Evolutionary conservation across 1,140 invertebrate genomes (phyloP).

Genomic region (Heterodera schachtii): DNA sequence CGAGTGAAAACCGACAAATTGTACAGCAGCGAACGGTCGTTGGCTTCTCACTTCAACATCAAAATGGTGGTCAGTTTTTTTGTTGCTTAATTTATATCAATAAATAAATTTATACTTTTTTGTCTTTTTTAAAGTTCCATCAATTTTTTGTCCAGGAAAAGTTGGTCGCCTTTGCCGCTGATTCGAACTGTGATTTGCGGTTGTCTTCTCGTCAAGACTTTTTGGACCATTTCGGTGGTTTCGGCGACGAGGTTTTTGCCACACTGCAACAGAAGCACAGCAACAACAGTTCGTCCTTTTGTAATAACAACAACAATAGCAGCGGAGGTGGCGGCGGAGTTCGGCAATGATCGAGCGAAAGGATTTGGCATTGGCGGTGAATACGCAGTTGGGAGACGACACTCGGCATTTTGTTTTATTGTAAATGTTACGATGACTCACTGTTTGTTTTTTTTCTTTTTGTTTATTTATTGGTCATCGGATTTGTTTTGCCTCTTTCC

Average conservation of each 20-base stretch:
- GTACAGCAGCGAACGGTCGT: constrained; percentile 21
- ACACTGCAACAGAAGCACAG: constrained; percentile 12
- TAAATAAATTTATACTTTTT: background rate
- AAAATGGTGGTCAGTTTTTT: constrained; percentile 26
- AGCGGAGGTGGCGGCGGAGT: background rate
- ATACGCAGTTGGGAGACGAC: too few relatives aligned
- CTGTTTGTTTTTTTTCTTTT: too few relatives aligned
- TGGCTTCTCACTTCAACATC: constrained; percentile 13
- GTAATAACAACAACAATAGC: background rate
- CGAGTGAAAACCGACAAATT: constrained; percentile 27
- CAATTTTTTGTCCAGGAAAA: constrained; percentile 21
- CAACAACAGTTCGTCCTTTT: background rate
- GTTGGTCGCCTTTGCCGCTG: constrained; percentile 16
- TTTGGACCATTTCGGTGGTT: constrained; percentile 10
- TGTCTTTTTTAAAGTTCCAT: background rate
- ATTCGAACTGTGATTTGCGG: constrained; percentile 19
- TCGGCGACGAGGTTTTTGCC: constrained; percentile 16
- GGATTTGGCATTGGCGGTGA: too few relatives aligned
- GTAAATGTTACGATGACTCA: too few relatives aligned
- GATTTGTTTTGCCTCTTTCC: too few relatives aligned
- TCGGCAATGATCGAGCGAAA: background rate
- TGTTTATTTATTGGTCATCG: too few relatives aligned
- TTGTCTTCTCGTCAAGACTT: constrained; percentile 1
- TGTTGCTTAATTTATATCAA: too few relatives aligned
- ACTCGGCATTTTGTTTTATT: too few relatives aligned